Percentiles rank a stretch among this genome's conserved stretches.
These are phyloP conservation scores for Pimpla rufipes DNA, from an alignment of 2,888 invertebrate genomes.

Conservation along the genomic window DNA sequence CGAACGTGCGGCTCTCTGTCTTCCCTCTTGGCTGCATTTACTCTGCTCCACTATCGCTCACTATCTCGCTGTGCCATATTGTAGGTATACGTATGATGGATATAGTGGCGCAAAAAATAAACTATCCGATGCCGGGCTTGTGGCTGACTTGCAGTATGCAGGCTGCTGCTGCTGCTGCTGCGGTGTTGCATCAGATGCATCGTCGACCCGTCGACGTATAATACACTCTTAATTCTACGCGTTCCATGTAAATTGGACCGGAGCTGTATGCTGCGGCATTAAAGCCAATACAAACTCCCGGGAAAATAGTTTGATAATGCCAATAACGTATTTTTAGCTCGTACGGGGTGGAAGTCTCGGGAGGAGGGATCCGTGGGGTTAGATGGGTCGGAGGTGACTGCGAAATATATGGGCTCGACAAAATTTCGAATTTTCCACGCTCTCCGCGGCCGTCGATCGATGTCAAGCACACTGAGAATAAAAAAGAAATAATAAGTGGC, in stretches of 20 bases:
- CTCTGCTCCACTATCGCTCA: background rate
- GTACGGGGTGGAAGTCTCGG: too few species aligned
- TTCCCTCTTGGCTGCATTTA: background rate
- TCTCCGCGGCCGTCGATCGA: too few species aligned
- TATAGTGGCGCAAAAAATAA: conserved; percentile 11
- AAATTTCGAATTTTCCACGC: too few species aligned
- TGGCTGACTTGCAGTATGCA: conserved; percentile 13
- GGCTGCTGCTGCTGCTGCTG: background rate
- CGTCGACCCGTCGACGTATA: background rate
- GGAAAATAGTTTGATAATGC: background rate
- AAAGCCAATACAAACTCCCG: background rate
- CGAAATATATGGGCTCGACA: too few species aligned
- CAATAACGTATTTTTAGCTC: too few species aligned
- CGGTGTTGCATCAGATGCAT: background rate
- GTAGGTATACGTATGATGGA: background rate
- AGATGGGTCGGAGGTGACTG: too few species aligned
- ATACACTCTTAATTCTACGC: background rate
- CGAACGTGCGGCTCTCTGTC: conserved; percentile 41
- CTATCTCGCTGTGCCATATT: background rate
- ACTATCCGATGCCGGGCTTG: background rate
- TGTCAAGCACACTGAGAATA: too few species aligned
- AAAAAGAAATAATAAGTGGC: too few species aligned
- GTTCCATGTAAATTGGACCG: background rate
- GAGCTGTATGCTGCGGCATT: background rate
- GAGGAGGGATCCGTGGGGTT: too few species aligned